phyloP scores from a whole-genome alignment of 2,797 vertebrate genomes.

The Rhinichthys osculus region DNA sequence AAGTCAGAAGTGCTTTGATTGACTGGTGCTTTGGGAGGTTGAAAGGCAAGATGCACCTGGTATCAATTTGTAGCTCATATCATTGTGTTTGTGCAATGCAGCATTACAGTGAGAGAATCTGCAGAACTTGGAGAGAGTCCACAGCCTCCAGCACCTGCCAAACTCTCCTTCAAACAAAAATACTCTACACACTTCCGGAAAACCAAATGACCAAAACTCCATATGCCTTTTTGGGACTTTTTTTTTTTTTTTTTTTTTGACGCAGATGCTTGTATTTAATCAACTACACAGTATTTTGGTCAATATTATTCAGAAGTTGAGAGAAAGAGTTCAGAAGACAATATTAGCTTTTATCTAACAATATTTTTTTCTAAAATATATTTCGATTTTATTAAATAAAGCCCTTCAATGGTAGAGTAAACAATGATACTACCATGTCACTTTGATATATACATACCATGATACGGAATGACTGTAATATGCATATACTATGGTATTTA shows the following conservation, averaged over 20 bases:
- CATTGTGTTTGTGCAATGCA: conserved; percentile 29
- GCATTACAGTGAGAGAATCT: conserved; percentile 9
- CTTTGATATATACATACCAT: no score
- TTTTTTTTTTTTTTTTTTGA: neutral
- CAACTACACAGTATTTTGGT: neutral
- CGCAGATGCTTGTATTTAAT: neutral
- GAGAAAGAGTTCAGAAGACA: neutral
- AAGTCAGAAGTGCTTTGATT: conserved; percentile 35
- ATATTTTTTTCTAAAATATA: neutral
- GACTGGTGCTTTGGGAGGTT: conserved; percentile 31
- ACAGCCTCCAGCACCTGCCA: conserved; percentile 28
- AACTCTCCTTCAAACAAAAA: conserved; percentile 7
- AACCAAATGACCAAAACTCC: neutral
- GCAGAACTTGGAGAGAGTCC: conserved; percentile 6
- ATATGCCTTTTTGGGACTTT: neutral
- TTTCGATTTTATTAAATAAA: neutral
- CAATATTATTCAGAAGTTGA: neutral
- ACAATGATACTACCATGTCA: no score
- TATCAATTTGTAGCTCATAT: conserved; percentile 40
- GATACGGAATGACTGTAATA: neutral
- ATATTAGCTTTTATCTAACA: neutral
- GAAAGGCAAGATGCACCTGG: conserved; percentile 40
- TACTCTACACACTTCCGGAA: neutral
- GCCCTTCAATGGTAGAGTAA: neutral
- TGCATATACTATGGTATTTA: neutral